These are phyloP conservation scores for Ectropis crepuscularia DNA, from an alignment of 2,888 invertebrate species.

Conservation along the genomic window DNA sequence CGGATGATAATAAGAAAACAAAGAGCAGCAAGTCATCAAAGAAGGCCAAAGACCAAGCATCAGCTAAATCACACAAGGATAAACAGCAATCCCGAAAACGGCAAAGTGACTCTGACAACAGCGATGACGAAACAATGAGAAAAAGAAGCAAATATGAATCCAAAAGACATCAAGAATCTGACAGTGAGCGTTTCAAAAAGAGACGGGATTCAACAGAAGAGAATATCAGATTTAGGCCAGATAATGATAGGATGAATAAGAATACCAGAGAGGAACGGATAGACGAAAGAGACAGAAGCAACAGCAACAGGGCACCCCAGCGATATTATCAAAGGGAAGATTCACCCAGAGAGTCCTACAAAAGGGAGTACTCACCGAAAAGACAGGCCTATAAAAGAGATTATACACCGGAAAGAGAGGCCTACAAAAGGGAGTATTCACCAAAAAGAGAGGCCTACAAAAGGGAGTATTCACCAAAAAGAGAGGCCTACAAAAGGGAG, in stretches of 20 bases:
- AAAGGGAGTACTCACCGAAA: slow-evolving; percentile 9
- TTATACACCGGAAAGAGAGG: slow-evolving; percentile 34
- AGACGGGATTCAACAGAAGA: not conserved
- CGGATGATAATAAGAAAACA: slow-evolving; percentile 41
- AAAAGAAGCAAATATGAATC: slow-evolving; percentile 48
- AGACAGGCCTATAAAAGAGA: slow-evolving; percentile 35
- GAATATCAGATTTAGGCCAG: not conserved
- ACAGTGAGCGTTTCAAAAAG: not conserved
- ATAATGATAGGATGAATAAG: not conserved
- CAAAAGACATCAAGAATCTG: slow-evolving; percentile 23
- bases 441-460: not conserved
- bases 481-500: slow-evolving; percentile 43
- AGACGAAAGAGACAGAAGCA: not conserved
- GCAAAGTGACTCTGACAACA: slow-evolving; percentile 45
- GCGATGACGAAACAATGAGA: slow-evolving; percentile 45
- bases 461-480: slow-evolving; percentile 31
- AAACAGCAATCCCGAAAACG: slow-evolving; percentile 47
- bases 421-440: too few species aligned
- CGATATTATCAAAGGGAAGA: not conserved
- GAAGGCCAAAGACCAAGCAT: slow-evolving; percentile 21
- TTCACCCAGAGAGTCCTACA: slow-evolving; percentile 10
- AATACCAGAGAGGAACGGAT: not conserved
- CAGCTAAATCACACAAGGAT: slow-evolving; percentile 22
- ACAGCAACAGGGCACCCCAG: not conserved
- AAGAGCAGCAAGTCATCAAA: slow-evolving; percentile 19